Base-by-base conservation (phyloP, 92 coral and sea anemone species). In the Parazoanthus darwini region DNA sequence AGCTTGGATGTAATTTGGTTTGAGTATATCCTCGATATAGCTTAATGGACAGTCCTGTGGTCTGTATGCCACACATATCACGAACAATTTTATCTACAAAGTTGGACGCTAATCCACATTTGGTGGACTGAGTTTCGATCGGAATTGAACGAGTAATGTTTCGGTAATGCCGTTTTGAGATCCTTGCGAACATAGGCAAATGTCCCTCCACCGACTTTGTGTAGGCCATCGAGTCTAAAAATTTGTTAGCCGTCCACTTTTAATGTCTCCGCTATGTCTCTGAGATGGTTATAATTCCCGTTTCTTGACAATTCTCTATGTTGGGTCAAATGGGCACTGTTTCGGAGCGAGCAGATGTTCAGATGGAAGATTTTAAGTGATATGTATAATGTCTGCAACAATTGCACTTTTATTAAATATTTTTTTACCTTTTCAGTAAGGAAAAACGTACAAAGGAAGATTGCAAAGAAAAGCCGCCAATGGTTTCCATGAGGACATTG, bases 401-500 rank as follows among this genome's bases (percentile, higher is more conserved):
- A 39, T 22, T n/a, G 33, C 33, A 29, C 33, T 29, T 29, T 29
- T 15, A 35, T 33, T 58, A 16, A 29, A 1, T 1, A 3, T 81
- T 37, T 8, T 22, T 5, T 63, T 22, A 18, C 20, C 48, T 18
- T 43, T 68, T 44, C 44, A 70, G 87, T 23, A 51, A 84, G 29
- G 23, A 26, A 74, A 80, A 90, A 35, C 36, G 18, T 8, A 81
- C 81, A 51, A 74, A 90, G 25, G 78, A 90, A 44, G 56, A 86
- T 50, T 66, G 74, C 10, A 79, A 72, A 51, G 90, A 90, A 59
- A 82, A 87, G 37, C 79, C 92, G 6, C 92, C 92, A 33, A 90
- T 86, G 92, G 92, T 90, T 51, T 86, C 92, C 13, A 80, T 72
- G 70, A 77, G 86, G 65, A 85, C 88, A 15, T 74, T 90, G 88